Evolutionary conservation across 2,888 invertebrate species (phyloP), one percentile per base, ranked within the genome.

Genomic region (Adelphocoris suturalis): DNA sequence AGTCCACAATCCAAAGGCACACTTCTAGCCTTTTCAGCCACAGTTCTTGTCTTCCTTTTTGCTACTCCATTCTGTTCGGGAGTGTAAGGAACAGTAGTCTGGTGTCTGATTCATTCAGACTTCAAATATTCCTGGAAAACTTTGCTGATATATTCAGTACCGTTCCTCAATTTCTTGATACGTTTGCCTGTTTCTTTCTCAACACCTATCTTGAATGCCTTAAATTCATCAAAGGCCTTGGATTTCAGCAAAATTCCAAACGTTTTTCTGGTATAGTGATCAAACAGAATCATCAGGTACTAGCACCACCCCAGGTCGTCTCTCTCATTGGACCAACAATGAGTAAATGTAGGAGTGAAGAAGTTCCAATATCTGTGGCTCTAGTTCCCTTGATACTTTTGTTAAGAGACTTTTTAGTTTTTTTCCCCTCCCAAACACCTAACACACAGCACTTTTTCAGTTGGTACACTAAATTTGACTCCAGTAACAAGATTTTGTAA

Each of bases 241-340:
- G 91, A 90, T 90, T 93, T 93, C 27, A 93, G 90, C 91, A 93
- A 92, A 91, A 93, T 93, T 19, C 90, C 90, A 78, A 91, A 91
- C 12, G 90, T 75, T 76, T 89, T 91, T 68, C 91, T 86, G 0
- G 91, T 90, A 61, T 86, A 88, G 82, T 92, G 91, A 82, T 92
- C 92, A 3, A 91, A 90, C 16, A 92, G 90, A 0, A 81, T 90
- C 7, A 91, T 68, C 12, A 91, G 89, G 82, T 91, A 92, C 75
- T 85, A 19, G 91, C 81, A 27, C 91, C 91, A 55, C 91, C 91
- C 47, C 90, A 90, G 7, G 91, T 91, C 89, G 80, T 11, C 23
- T 61, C 76, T 61, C 84, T 82, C 89, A 90, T 90, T 23, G 92
- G 92, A 12, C 92, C 91, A 90, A 90, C 91, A 9, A 92, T n/a